A percentile compares a stretch with the other conserved stretches of the same genome.
These are phyloP conservation scores for Drosophila glabriapex DNA, from an alignment of 2,888 invertebrate species.

Conservation along the genomic window DNA sequence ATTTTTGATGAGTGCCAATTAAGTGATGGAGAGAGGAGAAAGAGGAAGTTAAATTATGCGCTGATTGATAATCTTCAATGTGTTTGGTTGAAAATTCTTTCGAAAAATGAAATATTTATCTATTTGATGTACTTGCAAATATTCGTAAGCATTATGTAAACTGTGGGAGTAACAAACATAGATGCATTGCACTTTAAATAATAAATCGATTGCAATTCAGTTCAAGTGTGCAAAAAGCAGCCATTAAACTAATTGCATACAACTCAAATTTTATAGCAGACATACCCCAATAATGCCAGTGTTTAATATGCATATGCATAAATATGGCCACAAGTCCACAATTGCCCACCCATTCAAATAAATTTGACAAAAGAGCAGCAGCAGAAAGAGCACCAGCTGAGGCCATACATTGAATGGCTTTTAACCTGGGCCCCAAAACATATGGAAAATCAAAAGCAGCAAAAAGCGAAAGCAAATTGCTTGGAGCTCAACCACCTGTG, in stretches of 20 bases:
- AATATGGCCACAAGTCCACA: constrained; percentile 53
- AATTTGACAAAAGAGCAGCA: constrained; percentile 29
- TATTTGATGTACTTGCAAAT: too few relatives aligned
- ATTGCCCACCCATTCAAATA: constrained; percentile 16
- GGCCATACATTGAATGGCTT: constrained; percentile 39
- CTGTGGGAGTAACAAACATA: constrained; percentile 4
- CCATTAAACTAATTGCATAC: constrained; percentile 71
- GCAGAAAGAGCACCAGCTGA: constrained; percentile 3
- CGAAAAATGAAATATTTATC: not conserved
- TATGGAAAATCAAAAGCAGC: constrained; percentile 65
- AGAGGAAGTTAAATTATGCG: constrained; percentile 14
- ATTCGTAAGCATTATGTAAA: constrained; percentile 1
- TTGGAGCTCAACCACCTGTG: constrained; percentile 58
- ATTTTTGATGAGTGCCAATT: constrained; percentile 42
- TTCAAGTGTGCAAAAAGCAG: constrained; percentile 23
- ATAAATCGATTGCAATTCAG: constrained; percentile 28
- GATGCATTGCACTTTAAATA: not conserved
- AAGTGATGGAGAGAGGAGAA: not conserved
- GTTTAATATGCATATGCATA: constrained; percentile 69
- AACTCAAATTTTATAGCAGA: constrained; percentile 60
- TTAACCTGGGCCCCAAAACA: constrained; percentile 49
- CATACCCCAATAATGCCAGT: constrained; percentile 43
- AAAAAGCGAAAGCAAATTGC: constrained; percentile 78
- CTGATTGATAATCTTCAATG: constrained; percentile 34
- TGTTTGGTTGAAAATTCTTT: not conserved